Conservation (phyloP, 2,113 vertebrate species). For the Genyomyrus donnyi region DNA sequence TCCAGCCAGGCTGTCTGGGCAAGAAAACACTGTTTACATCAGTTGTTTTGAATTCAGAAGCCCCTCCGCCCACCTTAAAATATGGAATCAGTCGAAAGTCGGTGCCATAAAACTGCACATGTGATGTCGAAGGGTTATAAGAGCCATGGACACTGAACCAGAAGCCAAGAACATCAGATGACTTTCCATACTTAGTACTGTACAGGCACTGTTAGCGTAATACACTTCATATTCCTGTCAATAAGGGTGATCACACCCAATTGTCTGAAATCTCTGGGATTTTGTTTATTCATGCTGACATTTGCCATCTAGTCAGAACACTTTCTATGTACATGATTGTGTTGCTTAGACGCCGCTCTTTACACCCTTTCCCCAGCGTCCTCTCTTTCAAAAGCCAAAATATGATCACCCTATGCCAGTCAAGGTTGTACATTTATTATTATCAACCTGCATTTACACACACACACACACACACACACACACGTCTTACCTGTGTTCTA, state of each 20-base stretch:
- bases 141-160: background rate
- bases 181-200: background rate
- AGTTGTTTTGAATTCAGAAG: background rate
- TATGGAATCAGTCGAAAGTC: background rate
- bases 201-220: background rate
- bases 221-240: background rate
- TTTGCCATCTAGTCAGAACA: background rate
- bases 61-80: background rate
- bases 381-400: background rate
- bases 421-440: background rate
- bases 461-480: background rate
- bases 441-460: background rate
- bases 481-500: constrained; percentile 83
- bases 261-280: background rate
- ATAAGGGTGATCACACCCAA: background rate
- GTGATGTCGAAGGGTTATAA: background rate
- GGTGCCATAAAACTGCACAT: background rate
- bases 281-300: background rate
- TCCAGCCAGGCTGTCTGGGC: background rate
- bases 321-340: background rate
- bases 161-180: background rate
- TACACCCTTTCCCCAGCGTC: background rate
- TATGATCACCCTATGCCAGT: background rate
- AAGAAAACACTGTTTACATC: background rate
- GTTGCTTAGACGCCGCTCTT: background rate